Base-by-base conservation (phyloP, 2,113 vertebrate species). In the Willisornis vidua region DNA sequence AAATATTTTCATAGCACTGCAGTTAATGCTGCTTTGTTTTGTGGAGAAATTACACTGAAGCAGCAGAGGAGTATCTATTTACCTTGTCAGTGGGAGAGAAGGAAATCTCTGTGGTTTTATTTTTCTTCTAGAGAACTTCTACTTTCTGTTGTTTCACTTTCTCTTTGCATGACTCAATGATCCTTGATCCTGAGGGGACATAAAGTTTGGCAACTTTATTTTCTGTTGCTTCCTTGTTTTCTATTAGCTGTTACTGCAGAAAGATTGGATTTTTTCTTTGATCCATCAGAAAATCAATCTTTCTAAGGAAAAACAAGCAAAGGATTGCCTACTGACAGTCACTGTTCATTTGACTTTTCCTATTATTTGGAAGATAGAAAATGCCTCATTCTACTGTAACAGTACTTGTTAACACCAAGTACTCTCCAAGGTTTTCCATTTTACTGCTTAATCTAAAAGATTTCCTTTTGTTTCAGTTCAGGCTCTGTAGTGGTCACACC, bases 141-240 rank as follows among this genome's bases (percentile, higher is more conserved):
- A 65, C 68, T 31, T 80, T 87, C 82, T 86, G 46, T 52, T 90
- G 39, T 59, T 85, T 81, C 82, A 71, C 3, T 24, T 43, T 43
- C 35, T 76, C 55, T 89, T 83, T 72, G 45, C 39, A 57, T 72
- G 68, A 92, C 61, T 75, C 94, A 54, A 14, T 9, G 33, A 75
- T 52, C 41, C 49, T 77, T 82, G 66, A 89, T 66, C n/a, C 43
- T 23, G 62, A 84, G 71, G 73, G 43, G 58, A 80, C 8, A 62
- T 76, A 31, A 84, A 94, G 2, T 90, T 71, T 49, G 72, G 52
- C 26, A 67, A 59, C 72, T 88, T 83, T 76, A 55, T 89, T 83
- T 93, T 88, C 78, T 86, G 41, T 65, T 83, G 37, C 37, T 85
- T 80, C 51, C 43, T 91, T 87, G 26, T 71, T 93, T 96, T 86